Evolutionary conservation across 2,113 vertebrate genomes (phyloP).

Genomic region (Nematolebias whitei): DNA sequence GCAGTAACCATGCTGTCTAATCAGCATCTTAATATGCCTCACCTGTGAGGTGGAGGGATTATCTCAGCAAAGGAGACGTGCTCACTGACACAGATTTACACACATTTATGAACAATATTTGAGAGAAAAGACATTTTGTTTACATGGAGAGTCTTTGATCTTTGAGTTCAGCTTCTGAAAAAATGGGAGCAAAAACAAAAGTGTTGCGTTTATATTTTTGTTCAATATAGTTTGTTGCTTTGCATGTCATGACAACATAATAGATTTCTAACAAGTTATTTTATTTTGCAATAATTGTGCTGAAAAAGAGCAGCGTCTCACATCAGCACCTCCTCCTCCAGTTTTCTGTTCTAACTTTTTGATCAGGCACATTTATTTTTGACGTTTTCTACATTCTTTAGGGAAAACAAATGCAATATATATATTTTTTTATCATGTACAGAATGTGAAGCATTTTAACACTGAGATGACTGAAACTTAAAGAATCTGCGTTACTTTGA

Average conservation of each 20-base stretch:
- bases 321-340: slow-evolving; percentile 15
- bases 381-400: slow-evolving; percentile 10
- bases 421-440: not conserved
- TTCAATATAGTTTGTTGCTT: too few relatives aligned
- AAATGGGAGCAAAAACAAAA: too few relatives aligned
- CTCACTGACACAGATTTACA: too few relatives aligned
- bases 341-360: slow-evolving; percentile 15
- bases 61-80: too few relatives aligned
- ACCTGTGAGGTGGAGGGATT: too few relatives aligned
- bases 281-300: not conserved
- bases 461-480: not conserved
- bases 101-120: too few relatives aligned
- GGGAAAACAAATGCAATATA: slow-evolving; percentile 1
- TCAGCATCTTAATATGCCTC: too few relatives aligned
- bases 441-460: not conserved
- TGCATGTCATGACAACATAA: not conserved
- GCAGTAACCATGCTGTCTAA: too few relatives aligned
- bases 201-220: too few relatives aligned
- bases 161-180: too few relatives aligned
- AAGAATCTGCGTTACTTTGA: not conserved
- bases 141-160: too few relatives aligned
- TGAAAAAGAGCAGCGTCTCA: slow-evolving; percentile 14
- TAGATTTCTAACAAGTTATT: not conserved
- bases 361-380: slow-evolving; percentile 29
- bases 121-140: too few relatives aligned